phyloP scores from a whole-genome alignment of 2,797 vertebrate species.

The Coilia nasus region DNA sequence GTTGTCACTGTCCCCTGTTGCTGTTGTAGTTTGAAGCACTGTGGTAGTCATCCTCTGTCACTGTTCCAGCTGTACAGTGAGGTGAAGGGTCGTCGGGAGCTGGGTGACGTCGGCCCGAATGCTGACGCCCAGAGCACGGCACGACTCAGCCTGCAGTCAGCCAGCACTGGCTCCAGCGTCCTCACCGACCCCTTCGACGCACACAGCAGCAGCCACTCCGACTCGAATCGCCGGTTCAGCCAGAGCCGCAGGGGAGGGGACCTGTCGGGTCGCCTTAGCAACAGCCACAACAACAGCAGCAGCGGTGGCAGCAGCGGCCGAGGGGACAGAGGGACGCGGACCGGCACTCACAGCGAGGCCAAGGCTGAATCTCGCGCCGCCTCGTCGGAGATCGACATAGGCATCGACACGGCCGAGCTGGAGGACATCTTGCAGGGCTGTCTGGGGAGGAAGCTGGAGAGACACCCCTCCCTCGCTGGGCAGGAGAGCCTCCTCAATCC shows the following conservation, averaged over 20 bases:
- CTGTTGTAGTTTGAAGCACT: neutral
- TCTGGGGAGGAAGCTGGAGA: conserved; percentile 48
- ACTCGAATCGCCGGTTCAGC: conserved; percentile 55
- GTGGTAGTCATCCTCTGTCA: conserved; percentile 5
- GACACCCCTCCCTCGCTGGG: conserved; percentile 41
- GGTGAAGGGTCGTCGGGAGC: conserved; percentile 84
- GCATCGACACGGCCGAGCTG: conserved; percentile 60
- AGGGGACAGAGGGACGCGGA: conserved; percentile 1
- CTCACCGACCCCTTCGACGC: conserved; percentile 67
- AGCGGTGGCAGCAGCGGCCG: neutral
- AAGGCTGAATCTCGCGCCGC: conserved; percentile 41
- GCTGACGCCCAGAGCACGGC: conserved; percentile 57
- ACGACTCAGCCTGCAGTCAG: conserved; percentile 72
- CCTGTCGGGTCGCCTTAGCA: conserved; percentile 33
- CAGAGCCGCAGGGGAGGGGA: conserved; percentile 30
- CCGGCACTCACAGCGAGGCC: conserved; percentile 17
- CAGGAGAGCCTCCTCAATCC: conserved; percentile 51
- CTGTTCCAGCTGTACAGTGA: conserved; percentile 88
- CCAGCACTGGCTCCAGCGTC: conserved; percentile 71
- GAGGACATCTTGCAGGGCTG: conserved; percentile 62
- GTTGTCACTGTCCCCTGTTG: no score
- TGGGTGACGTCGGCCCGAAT: conserved; percentile 62
- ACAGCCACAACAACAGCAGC: conserved; percentile 34
- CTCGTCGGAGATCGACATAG: conserved; percentile 53
- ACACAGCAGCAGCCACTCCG: conserved; percentile 69